Conservation (phyloP, 2,113 vertebrate species). For the Ginglymostoma cirratum region DNA sequence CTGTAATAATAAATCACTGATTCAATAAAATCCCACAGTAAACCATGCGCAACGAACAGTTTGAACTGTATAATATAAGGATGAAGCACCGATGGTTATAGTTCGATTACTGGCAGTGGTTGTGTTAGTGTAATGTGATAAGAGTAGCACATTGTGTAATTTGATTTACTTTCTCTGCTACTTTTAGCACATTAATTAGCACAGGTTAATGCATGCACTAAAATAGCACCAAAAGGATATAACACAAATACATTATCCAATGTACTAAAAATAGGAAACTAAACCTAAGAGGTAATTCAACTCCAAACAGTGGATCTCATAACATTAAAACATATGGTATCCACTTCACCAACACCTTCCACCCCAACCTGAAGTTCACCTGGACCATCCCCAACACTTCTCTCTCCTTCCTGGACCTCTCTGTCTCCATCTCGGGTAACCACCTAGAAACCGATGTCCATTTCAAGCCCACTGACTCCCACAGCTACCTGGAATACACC, state of each 20-base stretch:
- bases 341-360: too few relatives aligned
- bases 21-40: background rate
- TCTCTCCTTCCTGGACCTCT: too few relatives aligned
- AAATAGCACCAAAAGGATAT: background rate
- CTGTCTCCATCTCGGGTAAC: too few relatives aligned
- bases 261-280: background rate
- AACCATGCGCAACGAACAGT: background rate
- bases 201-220: background rate
- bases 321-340: background rate
- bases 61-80: background rate
- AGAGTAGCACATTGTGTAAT: background rate
- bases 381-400: too few relatives aligned
- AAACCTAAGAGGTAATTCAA: background rate
- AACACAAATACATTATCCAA: background rate
- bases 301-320: background rate
- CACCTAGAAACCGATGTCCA: too few relatives aligned
- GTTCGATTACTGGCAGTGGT: background rate
- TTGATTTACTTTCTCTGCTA: background rate
- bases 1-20: background rate
- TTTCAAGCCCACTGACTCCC: too few relatives aligned
- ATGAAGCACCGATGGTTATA: background rate
- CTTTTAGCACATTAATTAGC: slow-evolving; percentile 3
- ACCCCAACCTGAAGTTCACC: too few relatives aligned
- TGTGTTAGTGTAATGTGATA: background rate
- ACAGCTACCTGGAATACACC: too few relatives aligned